phyloP scores from a whole-genome alignment of 2,797 vertebrate species.

The Tinamus major region DNA sequence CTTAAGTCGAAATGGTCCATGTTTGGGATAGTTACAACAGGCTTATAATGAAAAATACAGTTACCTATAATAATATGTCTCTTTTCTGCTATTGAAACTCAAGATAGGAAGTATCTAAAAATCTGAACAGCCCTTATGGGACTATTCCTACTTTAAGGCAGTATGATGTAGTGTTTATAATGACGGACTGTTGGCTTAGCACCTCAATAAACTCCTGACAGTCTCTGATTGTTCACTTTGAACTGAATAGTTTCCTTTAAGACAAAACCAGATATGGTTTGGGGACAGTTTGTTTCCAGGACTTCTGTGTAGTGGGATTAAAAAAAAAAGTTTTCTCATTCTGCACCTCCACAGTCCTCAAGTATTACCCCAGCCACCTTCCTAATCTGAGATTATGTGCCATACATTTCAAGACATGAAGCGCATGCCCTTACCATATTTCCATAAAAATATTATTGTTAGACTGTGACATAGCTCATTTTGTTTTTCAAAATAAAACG shows the following conservation, averaged over 20 bases:
- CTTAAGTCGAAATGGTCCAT: neutral
- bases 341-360: accelerated
- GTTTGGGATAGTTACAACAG: neutral
- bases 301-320: neutral
- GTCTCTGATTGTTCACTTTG: neutral
- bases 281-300: neutral
- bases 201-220: neutral
- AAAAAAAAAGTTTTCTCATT: neutral
- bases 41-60: neutral
- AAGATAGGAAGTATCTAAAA: neutral
- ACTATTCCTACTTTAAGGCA: neutral
- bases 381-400: accelerated
- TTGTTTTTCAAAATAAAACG: neutral
- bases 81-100: neutral
- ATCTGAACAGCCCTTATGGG: neutral
- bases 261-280: neutral
- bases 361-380: neutral
- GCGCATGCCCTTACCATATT: accelerated
- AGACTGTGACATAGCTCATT: neutral
- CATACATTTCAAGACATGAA: neutral
- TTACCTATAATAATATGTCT: neutral
- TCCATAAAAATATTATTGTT: neutral
- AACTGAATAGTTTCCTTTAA: neutral
- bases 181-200: neutral
- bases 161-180: neutral